These are phyloP conservation scores for Idaea dimidiata DNA, from an alignment of 2,888 invertebrate species.

Conservation along the genomic window DNA sequence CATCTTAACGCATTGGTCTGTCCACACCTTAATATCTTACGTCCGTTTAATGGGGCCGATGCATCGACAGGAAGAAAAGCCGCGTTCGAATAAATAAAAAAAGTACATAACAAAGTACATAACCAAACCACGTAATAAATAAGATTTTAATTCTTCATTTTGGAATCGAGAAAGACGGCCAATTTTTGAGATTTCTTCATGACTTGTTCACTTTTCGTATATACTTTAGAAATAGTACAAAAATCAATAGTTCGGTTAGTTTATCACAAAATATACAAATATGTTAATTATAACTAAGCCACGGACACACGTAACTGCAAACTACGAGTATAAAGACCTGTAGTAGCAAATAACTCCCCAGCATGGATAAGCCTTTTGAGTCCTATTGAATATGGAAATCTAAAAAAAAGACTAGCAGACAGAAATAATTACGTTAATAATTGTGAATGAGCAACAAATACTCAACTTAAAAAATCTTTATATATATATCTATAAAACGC, in stretches of 20 bases:
- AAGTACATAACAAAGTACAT: slow-evolving; percentile 35
- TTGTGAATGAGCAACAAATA: not conserved
- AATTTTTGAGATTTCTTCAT: slow-evolving; percentile 53
- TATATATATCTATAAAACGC: no score
- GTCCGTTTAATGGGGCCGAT: slow-evolving; percentile 51
- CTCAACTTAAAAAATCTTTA: no score
- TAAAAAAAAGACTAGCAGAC: slow-evolving; percentile 4
- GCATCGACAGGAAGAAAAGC: slow-evolving; percentile 44
- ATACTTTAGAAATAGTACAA: slow-evolving; percentile 12
- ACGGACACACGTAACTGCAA: no score
- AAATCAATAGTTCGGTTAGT: not conserved
- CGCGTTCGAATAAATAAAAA: slow-evolving; percentile 38
- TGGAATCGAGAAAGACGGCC: slow-evolving; percentile 50
- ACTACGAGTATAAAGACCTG: no score
- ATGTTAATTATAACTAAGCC: no score
- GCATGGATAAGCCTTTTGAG: no score
- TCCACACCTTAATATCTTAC: slow-evolving; percentile 37
- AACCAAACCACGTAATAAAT: slow-evolving; percentile 40
- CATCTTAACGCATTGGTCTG: not conserved
- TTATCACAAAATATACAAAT: slow-evolving; percentile 6
- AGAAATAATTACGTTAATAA: not conserved
- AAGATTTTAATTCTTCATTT: slow-evolving; percentile 35
- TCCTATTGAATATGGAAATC: slow-evolving; percentile 2
- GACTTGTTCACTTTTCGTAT: slow-evolving; percentile 58
- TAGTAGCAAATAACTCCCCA: no score